Base-by-base conservation (phyloP, 2,797 vertebrate genomes). In the Champsocephalus gunnari region DNA sequence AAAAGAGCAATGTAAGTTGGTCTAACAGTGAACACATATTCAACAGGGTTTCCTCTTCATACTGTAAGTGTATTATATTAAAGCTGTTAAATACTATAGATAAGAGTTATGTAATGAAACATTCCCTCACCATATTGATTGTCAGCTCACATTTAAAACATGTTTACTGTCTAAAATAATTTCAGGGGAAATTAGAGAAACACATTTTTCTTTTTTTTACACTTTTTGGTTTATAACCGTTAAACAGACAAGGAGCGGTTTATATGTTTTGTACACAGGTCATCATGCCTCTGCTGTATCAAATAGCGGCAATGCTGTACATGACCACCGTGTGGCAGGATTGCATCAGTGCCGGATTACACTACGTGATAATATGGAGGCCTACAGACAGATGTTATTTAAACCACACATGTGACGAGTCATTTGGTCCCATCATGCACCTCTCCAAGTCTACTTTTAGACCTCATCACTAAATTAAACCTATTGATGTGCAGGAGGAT, bases 271-370 rank as follows among this genome's bases (percentile, higher is more conserved):
- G 34, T 4, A 0, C 3, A 9, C 11, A 28, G 55, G 10, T 60
- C 16, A 34, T 19, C 16, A 34, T 19, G 17, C 1, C 3, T 58
- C 24, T 9, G 3, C 6, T 28, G 24, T 5, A 9, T 19, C 24
- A 45, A 53, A 62, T 19, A n/a, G 16, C 48, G 0, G 45, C 3
- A 3, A 60, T 55, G 1, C 12, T 28, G 51, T 17, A 48, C 2
- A 63, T 68, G 41, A 57, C 77, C 87, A 86, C 79, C 73, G 8
- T 61, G 54, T 81, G 80, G 74, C 76, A 87, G 87, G 6, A 61
- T n/a, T 8, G 12, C 34, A 24, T 38, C 55, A 41, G 10, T 61
- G 13, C 14, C 3, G 17, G 19, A 34, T 51, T 32, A 49, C 47
- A 56, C 28, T 1, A n/a, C 48, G 19, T 45, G 1, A 41, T 8